Evolutionary conservation across 2,113 vertebrate species (phyloP).

Genomic region (Lathamus discolor): DNA sequence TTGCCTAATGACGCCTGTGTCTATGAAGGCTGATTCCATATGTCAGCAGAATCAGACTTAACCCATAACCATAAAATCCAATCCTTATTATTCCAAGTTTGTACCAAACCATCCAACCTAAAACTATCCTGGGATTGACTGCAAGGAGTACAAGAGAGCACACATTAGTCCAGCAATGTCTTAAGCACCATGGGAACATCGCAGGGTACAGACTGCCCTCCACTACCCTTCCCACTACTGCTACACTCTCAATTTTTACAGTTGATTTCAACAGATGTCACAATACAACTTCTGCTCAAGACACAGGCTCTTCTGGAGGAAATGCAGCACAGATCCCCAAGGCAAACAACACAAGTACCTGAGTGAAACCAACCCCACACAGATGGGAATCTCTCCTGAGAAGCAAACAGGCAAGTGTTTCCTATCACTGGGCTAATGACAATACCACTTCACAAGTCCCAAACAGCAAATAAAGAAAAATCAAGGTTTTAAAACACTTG

Average conservation of each 20-base stretch:
- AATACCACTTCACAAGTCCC: background rate
- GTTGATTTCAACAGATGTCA: background rate
- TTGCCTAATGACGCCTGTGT: background rate
- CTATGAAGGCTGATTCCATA: background rate
- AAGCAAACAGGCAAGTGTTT: background rate
- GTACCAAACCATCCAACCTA: background rate
- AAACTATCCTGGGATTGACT: background rate
- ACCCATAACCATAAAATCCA: background rate
- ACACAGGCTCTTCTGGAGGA: background rate
- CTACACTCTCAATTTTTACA: background rate
- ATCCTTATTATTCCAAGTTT: background rate
- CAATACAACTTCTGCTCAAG: background rate
- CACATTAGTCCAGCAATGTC: rapidly evolving
- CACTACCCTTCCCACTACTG: background rate
- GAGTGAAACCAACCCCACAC: background rate
- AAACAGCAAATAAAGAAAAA: background rate
- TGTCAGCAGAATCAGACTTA: background rate
- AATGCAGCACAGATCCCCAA: background rate
- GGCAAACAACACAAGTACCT: background rate
- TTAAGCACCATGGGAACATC: rapidly evolving
- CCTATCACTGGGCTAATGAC: background rate
- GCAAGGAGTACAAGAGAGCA: background rate
- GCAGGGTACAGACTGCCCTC: background rate
- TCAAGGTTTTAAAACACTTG: background rate
- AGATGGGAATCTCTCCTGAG: background rate